Evolutionary conservation across 1,140 invertebrate species (phyloP).

Genomic region (Nephotettix cincticeps): DNA sequence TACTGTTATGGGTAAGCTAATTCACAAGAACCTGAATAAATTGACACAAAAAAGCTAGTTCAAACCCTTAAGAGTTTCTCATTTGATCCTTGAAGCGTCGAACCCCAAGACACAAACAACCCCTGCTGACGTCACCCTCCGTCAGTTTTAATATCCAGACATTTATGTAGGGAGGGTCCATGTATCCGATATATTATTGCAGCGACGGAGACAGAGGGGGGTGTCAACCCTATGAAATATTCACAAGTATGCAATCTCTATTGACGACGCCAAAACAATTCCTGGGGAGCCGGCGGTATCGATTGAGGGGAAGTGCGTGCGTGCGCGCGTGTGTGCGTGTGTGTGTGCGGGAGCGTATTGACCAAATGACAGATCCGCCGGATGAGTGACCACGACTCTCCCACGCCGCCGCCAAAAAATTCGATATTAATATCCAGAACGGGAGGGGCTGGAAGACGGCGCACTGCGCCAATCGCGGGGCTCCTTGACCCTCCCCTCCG

Average conservation of each 20-base stretch:
- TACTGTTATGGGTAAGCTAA: no score
- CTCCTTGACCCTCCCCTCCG: conserved; percentile 9
- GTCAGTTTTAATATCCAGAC: not conserved
- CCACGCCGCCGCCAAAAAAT: conserved; percentile 34
- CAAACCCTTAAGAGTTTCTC: not conserved
- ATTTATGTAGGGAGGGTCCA: not conserved
- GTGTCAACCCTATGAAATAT: conserved; percentile 19
- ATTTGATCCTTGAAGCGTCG: not conserved
- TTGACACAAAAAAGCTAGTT: no score
- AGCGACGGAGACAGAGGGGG: not conserved
- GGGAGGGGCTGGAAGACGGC: conserved; percentile 33
- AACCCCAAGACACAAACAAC: not conserved
- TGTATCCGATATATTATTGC: conserved; percentile 24
- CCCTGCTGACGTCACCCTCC: no score
- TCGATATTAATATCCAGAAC: conserved; percentile 40
- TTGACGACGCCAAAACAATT: conserved; percentile 15
- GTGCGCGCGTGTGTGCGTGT: not conserved
- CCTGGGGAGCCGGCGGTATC: not conserved
- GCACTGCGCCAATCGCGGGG: conserved; percentile 27
- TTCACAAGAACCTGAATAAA: no score
- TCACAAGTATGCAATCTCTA: conserved; percentile 25
- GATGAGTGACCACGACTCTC: conserved; percentile 28
- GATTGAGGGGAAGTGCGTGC: not conserved
- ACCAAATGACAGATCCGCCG: conserved; percentile 9
- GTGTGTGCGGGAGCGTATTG: not conserved